Conservation (phyloP, 2,113 vertebrate genomes). For the Phaethornis superciliosus region DNA sequence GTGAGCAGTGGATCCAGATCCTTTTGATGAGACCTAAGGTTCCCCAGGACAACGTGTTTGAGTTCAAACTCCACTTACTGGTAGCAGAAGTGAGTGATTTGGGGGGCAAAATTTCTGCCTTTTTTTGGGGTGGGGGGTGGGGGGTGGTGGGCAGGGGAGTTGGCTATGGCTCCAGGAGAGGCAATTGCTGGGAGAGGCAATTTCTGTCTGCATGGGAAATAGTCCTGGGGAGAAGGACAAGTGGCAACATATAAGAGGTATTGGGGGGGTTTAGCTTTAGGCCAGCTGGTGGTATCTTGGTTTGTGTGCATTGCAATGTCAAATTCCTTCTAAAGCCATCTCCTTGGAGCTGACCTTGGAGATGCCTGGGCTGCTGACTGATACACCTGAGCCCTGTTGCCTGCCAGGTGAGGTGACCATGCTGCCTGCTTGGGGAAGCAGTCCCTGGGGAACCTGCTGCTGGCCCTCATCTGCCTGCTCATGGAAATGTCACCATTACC, state of each 20-base stretch:
- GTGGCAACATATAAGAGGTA: neutral
- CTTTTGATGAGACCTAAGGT: neutral
- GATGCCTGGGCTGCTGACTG: neutral
- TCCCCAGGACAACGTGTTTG: neutral
- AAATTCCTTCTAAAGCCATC: neutral
- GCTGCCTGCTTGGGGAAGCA: neutral
- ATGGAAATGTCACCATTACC: neutral
- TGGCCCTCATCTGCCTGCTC: neutral
- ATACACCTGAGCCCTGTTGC: neutral
- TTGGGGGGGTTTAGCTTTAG: neutral
- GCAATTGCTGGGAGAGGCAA: neutral
- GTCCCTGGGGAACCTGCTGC: neutral
- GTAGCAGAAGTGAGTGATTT: neutral
- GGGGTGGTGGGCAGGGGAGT: no score
- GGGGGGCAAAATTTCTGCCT: neutral
- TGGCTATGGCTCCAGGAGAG: no score
- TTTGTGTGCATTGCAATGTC: rapidly evolving
- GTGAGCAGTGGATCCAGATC: neutral
- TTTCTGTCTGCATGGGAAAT: neutral
- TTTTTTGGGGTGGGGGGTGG: neutral
- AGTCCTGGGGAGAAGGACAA: neutral
- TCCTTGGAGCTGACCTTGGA: neutral
- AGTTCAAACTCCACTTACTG: neutral
- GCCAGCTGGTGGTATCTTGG: neutral
- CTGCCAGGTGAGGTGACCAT: neutral